A percentile compares a stretch with the other conserved stretches of the same genome.
These are phyloP conservation scores for Atlantisia rogersi DNA, from an alignment of 2,113 vertebrate genomes.

Conservation along the genomic window DNA sequence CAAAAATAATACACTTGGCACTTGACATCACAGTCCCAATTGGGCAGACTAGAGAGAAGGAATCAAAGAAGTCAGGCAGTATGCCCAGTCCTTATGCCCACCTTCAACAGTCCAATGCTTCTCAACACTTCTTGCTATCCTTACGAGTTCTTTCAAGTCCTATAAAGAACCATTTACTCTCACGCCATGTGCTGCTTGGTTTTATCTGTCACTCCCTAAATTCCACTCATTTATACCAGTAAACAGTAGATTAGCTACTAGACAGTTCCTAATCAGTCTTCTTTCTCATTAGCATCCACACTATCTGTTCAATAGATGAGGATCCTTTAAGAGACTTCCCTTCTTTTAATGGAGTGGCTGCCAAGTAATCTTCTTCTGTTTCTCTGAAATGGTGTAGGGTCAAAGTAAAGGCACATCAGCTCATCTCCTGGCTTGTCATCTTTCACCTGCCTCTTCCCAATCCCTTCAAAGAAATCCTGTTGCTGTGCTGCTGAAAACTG, in stretches of 20 bases:
- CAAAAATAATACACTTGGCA: background rate
- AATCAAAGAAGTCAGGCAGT: background rate
- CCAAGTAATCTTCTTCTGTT: constrained; percentile 8
- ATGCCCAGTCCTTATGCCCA: background rate
- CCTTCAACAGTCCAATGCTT: background rate
- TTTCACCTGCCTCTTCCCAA: background rate
- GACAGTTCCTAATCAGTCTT: constrained; percentile 69
- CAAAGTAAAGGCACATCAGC: background rate
- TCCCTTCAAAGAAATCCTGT: background rate
- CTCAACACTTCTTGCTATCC: background rate
- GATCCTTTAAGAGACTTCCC: constrained; percentile 12
- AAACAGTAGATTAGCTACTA: constrained; percentile 76
- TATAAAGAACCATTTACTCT: background rate
- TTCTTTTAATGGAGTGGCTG: constrained; percentile 45
- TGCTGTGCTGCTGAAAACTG: background rate
- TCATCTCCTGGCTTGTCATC: background rate
- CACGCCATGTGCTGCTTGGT: background rate
- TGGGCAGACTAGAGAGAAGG: background rate
- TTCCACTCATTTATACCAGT: constrained; percentile 65
- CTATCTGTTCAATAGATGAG: constrained; percentile 56
- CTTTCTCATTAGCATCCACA: constrained; percentile 65
- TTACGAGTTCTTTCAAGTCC: background rate
- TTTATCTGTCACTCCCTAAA: constrained; percentile 62
- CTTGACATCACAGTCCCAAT: background rate
- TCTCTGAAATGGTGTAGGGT: background rate